These are phyloP conservation scores for Calyptomena viridis DNA, from an alignment of 2,113 vertebrate genomes.

Conservation along the genomic window DNA sequence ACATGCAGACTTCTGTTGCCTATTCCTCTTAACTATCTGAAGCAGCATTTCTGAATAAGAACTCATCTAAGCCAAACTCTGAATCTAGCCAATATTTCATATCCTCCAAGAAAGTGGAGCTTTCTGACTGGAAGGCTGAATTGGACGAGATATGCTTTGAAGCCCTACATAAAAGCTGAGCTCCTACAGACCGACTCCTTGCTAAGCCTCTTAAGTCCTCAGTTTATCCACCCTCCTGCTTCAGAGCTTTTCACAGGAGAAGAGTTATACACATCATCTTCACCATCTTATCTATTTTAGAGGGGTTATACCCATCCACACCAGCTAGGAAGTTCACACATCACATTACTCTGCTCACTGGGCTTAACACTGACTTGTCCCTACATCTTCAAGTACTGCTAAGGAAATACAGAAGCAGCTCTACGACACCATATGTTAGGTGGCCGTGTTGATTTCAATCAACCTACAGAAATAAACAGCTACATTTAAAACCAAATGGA, in stretches of 20 bases:
- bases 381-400: not conserved
- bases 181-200: constrained; percentile 15
- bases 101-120: not conserved
- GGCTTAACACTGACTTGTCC: not conserved
- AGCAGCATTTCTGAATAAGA: not conserved
- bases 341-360: not conserved
- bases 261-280: not conserved
- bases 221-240: not conserved
- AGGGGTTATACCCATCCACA: not conserved
- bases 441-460: not conserved
- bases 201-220: constrained; percentile 52
- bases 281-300: not conserved
- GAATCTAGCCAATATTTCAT: not conserved
- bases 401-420: not conserved
- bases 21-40: not conserved
- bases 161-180: not conserved
- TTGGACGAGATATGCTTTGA: not conserved
- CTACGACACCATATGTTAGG: not conserved
- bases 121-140: constrained; percentile 37
- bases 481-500: not conserved
- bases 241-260: not conserved
- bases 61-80: not conserved
- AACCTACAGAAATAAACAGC: not conserved
- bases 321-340: not conserved
- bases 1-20: not conserved